phyloP scores from a whole-genome alignment of 2,113 vertebrate species.

The Burhinus oedicnemus region DNA sequence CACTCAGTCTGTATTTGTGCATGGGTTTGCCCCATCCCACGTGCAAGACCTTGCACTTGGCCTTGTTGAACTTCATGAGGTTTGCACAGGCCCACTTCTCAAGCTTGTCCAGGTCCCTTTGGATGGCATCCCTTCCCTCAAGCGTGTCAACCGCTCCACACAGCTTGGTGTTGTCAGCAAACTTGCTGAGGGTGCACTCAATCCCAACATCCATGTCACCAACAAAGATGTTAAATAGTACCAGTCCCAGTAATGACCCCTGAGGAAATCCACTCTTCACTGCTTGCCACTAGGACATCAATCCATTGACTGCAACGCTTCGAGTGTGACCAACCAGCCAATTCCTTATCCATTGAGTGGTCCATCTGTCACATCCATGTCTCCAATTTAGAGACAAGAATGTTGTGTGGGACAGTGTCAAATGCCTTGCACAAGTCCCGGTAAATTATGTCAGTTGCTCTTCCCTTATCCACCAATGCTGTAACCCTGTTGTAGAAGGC shows the following conservation, averaged over 20 bases:
- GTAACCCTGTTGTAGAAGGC: too few species aligned
- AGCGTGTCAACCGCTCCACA: background rate
- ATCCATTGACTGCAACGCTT: background rate
- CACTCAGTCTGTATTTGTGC: background rate
- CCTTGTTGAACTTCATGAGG: background rate
- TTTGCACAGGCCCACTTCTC: background rate
- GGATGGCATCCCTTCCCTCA: background rate
- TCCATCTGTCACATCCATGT: background rate
- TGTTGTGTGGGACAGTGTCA: background rate
- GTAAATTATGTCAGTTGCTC: background rate
- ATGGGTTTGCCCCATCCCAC: background rate
- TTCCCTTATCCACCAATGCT: too few species aligned
- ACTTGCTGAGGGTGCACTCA: background rate
- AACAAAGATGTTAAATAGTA: background rate
- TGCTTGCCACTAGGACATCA: background rate
- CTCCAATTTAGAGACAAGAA: background rate
- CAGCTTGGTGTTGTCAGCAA: background rate
- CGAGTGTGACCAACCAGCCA: background rate
- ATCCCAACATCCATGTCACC: background rate
- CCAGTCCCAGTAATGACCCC: background rate
- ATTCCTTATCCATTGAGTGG: background rate
- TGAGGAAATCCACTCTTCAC: background rate
- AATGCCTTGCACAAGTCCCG: background rate
- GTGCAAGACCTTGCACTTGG: background rate
- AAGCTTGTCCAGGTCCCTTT: background rate